Evolutionary conservation across 2,888 invertebrate species (phyloP).

Genomic region (Scaptomyza flava): DNA sequence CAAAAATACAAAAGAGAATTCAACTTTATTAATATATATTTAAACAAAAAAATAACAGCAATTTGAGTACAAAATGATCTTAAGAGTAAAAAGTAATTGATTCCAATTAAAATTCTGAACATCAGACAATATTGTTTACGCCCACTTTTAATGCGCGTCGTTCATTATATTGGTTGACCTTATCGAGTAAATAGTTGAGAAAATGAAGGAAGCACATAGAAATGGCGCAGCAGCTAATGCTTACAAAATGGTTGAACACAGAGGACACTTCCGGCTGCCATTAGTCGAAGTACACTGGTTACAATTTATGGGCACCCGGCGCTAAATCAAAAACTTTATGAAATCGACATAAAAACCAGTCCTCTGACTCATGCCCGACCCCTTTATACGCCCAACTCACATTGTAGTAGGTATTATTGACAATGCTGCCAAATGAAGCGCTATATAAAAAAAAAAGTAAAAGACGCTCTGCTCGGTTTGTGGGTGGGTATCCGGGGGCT

Average conservation of each 20-base stretch:
- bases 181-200: conserved; percentile 50
- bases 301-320: conserved; percentile 48
- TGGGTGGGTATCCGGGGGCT: conserved; percentile 8
- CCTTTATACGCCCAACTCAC: neutral
- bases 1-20: conserved; percentile 18
- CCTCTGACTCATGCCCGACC: neutral
- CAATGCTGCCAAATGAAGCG: conserved; percentile 69
- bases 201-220: conserved; percentile 1
- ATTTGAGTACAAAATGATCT: conserved; percentile 21
- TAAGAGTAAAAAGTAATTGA: conserved; percentile 13
- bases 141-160: conserved; percentile 18
- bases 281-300: conserved; percentile 33
- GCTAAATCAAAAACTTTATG: conserved; percentile 70
- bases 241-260: conserved; percentile 27
- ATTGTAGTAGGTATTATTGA: conserved; percentile 65
- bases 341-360: conserved; percentile 56
- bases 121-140: conserved; percentile 7
- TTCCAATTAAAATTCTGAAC: conserved; percentile 33
- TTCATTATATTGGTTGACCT: conserved; percentile 63
- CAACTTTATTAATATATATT: conserved; percentile 22
- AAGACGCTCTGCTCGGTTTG: conserved; percentile 5
- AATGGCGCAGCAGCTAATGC: conserved; percentile 25
- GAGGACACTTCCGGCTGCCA: conserved; percentile 51
- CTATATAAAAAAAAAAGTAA: conserved; percentile 16
- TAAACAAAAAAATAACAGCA: conserved; percentile 11